These are phyloP conservation scores for Zaprionus gabonicus DNA, from an alignment of 1,140 invertebrate species.

Conservation along the genomic window DNA sequence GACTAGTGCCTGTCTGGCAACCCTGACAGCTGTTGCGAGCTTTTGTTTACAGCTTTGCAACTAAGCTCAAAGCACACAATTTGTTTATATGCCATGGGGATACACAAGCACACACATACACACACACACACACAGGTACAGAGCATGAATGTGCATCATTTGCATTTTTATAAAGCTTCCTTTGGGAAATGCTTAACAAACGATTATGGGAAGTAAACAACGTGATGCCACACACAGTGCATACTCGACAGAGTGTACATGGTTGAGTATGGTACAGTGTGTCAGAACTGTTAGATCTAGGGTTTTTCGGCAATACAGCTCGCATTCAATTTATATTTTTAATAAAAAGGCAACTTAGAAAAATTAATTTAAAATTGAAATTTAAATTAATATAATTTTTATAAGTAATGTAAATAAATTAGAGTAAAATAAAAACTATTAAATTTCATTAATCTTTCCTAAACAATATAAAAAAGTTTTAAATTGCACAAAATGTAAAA, in stretches of 20 bases:
- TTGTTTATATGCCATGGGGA: constrained; percentile 2
- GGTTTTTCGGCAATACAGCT: too few relatives aligned
- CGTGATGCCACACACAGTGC: background rate
- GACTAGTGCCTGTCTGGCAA: background rate
- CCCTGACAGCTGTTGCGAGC: background rate
- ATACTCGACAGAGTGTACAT: background rate
- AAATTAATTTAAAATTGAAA: too few relatives aligned
- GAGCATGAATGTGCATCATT: background rate
- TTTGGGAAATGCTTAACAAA: background rate
- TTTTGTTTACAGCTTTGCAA: background rate
- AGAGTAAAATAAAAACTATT: too few relatives aligned
- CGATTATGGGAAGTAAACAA: background rate
- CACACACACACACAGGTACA: background rate
- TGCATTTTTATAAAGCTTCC: background rate
- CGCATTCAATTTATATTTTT: too few relatives aligned
- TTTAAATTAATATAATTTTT: too few relatives aligned
- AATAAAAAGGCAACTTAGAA: too few relatives aligned
- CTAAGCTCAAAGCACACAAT: background rate
- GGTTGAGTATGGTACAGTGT: too few relatives aligned
- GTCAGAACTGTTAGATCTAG: too few relatives aligned
- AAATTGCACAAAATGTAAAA: too few relatives aligned
- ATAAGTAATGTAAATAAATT: too few relatives aligned
- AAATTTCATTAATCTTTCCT: too few relatives aligned
- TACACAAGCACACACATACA: background rate
- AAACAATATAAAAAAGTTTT: too few relatives aligned